phyloP scores from a whole-genome alignment of 2,113 vertebrate genomes.

The Actinemys pallida region DNA sequence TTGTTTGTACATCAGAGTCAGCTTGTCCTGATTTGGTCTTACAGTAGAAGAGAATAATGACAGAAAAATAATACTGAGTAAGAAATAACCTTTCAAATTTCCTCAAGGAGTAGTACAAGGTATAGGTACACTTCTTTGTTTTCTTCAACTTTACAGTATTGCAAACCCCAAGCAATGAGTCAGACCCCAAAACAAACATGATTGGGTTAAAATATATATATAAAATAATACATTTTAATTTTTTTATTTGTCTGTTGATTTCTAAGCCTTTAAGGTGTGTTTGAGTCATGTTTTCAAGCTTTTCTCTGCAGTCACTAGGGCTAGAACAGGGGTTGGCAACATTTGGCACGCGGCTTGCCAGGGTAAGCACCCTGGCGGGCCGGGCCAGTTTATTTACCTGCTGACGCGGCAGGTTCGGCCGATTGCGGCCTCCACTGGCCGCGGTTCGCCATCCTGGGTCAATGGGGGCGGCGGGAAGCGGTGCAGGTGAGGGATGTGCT shows the following conservation, averaged over 20 bases:
- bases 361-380: too few relatives aligned
- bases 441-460: too few relatives aligned
- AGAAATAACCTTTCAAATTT: background rate
- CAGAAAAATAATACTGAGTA: background rate
- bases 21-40: background rate
- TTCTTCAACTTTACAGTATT: background rate
- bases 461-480: too few relatives aligned
- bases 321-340: background rate
- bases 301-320: background rate
- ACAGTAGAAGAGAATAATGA: background rate
- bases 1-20: background rate
- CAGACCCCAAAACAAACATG: background rate
- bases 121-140: background rate
- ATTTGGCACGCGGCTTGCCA: too few relatives aligned
- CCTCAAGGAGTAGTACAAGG: background rate
- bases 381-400: too few relatives aligned
- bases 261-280: background rate
- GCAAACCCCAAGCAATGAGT: background rate
- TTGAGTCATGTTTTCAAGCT: accelerated
- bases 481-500: too few relatives aligned
- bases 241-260: background rate
- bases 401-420: too few relatives aligned
- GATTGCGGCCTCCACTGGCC: too few relatives aligned
- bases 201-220: background rate
- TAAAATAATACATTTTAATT: background rate